phyloP scores from a whole-genome alignment of 1,140 invertebrate species.

The Carposina sasakii region DNA sequence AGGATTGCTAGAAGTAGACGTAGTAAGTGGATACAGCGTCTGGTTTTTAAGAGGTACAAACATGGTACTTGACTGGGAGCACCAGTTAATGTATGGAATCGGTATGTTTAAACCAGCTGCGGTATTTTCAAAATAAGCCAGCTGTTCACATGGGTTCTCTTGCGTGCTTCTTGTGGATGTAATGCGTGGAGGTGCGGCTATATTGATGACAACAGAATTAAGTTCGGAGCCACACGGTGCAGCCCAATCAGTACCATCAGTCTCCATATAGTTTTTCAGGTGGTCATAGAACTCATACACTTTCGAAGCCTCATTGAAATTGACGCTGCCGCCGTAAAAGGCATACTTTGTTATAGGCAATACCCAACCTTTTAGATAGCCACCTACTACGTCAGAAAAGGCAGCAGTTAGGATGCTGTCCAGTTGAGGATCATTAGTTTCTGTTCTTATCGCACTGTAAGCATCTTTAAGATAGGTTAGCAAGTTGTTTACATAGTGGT shows the following conservation, averaged over 20 bases:
- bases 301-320: conserved; percentile 37
- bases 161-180: conserved; percentile 22
- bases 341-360: conserved; percentile 48
- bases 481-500: conserved; percentile 36
- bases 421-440: conserved; percentile 22
- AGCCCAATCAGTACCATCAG: conserved; percentile 45
- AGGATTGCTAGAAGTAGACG: conserved; percentile 28
- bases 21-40: conserved; percentile 34
- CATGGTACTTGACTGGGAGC: conserved; percentile 30
- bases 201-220: conserved; percentile 36
- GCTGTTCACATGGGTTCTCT: conserved; percentile 30
- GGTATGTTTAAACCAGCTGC: conserved; percentile 37
- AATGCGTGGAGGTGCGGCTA: conserved; percentile 23
- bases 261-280: conserved; percentile 40
- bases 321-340: conserved; percentile 47
- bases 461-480: conserved; percentile 39
- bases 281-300: conserved; percentile 38
- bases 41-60: conserved; percentile 50
- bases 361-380: conserved; percentile 49
- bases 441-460: conserved; percentile 32
- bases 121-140: conserved; percentile 48
- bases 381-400: conserved; percentile 47
- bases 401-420: conserved; percentile 39
- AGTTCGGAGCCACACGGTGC: conserved; percentile 30
- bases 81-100: conserved; percentile 46